Evolutionary conservation across 2,888 invertebrate species (phyloP).

Genomic region (Catocala sponsa): DNA sequence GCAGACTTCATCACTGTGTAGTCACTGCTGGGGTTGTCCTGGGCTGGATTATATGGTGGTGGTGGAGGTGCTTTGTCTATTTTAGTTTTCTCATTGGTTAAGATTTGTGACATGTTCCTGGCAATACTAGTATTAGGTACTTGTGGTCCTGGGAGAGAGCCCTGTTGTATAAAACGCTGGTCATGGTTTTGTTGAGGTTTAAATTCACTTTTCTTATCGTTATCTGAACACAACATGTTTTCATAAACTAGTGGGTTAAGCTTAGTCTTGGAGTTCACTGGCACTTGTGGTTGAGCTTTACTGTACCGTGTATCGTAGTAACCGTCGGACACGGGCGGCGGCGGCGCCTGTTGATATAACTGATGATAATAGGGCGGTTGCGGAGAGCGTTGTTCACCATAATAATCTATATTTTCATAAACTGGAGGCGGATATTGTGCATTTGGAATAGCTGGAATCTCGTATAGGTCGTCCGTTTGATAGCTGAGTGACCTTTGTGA

Average conservation of each 20-base stretch:
- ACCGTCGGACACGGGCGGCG: constrained; percentile 79
- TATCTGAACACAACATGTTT: constrained; percentile 82
- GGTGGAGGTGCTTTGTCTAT: constrained; percentile 86
- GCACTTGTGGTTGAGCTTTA: constrained; percentile 95
- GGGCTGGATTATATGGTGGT: constrained; percentile 71
- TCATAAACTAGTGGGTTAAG: constrained; percentile 81
- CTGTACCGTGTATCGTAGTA: constrained; percentile 89
- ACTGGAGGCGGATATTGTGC: constrained; percentile 84
- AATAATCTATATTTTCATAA: constrained; percentile 95
- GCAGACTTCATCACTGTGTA: constrained; percentile 85
- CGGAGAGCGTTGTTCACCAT: constrained; percentile 88
- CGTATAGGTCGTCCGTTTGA: constrained; percentile 82
- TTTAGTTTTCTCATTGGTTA: constrained; percentile 82
- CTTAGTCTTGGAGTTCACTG: constrained; percentile 86
- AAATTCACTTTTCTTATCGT: constrained; percentile 77
- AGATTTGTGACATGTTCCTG: constrained; percentile 68
- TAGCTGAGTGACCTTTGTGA: constrained; percentile 88
- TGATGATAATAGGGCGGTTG: constrained; percentile 90
- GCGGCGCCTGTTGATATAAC: constrained; percentile 78
- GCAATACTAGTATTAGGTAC: constrained; percentile 74
- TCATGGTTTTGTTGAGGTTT: constrained; percentile 72
- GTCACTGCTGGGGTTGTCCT: constrained; percentile 77
- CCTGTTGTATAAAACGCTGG: constrained; percentile 78
- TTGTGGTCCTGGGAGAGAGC: constrained; percentile 80
- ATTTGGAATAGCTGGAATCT: constrained; percentile 79